Evolutionary conservation across 2,797 vertebrate genomes (phyloP), one percentile per base, ranked within the genome.

Genomic region (Tiaroga cobitis): DNA sequence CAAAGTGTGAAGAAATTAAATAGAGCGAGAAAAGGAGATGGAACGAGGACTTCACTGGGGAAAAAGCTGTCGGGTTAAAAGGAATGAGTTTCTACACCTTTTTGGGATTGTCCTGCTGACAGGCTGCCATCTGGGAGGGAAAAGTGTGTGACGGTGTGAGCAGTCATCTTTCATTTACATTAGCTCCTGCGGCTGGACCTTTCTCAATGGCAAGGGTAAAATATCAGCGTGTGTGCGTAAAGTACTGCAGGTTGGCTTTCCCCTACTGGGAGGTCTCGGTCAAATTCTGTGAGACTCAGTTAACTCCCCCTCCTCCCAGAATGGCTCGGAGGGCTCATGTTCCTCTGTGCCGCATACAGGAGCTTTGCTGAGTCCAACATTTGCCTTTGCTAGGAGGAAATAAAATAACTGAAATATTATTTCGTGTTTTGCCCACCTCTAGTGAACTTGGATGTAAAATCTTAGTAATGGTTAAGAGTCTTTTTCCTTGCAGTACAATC

Each of bases 401-500:
- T 67, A 41, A 54, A 76, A 54, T n/a, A n/a, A n/a, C n/a, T n/a
- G n/a, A n/a, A n/a, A n/a, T n/a, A n/a, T n/a, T n/a, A n/a, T n/a
- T n/a, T n/a, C n/a, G n/a, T n/a, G n/a, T n/a, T n/a, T n/a, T n/a
- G 19, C 43, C 70, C 19, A 19, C 26, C 13, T 63, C 39, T 29
- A 8, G 32, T 51, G 61, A 46, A 29, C 32, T 19, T 67, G 16
- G 46, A 24, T 65, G 43, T 67, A 29, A 76, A 68, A 39, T 54
- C 5, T 76, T 46, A 16, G 16, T 54, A 54, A 26, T 76, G 18
- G 41, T 65, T 26, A 67, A 83, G 39, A n/a, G 7, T 75, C 19
- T 18, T 92, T 84, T 82, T 67, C 85, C 77, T 74, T 19, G 5
- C 89, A 99, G 98, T 96, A 95, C 83, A 96, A 95, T 59, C 91